A percentile compares a stretch with the other conserved stretches of the same genome.
Evolutionary conservation across 2,888 invertebrate genomes (phyloP).

Genomic region (Drosophila helvetica): DNA sequence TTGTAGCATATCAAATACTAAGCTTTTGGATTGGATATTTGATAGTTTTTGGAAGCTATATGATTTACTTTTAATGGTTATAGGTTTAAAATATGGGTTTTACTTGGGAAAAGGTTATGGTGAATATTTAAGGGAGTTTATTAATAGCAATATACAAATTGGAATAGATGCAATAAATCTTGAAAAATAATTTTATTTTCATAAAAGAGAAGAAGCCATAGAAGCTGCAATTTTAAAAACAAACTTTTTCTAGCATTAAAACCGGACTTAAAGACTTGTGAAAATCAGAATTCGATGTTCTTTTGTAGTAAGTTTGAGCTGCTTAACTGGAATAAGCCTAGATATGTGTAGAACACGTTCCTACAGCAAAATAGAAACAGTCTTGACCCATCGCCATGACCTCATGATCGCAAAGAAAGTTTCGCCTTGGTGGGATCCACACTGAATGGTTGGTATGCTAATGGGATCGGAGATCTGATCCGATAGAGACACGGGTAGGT

Average conservation of each 20-base stretch:
- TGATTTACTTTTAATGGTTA: too few species aligned
- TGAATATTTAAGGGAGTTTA: too few species aligned
- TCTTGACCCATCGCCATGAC: conserved; percentile 5
- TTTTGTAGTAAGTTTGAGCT: background rate
- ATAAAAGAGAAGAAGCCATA: too few species aligned
- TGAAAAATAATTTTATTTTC: too few species aligned
- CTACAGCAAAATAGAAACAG: background rate
- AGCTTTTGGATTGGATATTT: background rate
- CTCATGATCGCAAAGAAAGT: conserved; percentile 36
- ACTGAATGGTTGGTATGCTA: conserved; percentile 28
- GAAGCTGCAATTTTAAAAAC: too few species aligned
- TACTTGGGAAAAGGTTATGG: too few species aligned
- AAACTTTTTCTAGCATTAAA: background rate
- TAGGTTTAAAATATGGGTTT: too few species aligned
- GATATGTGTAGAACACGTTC: background rate
- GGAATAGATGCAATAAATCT: too few species aligned
- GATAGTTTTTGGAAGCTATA: background rate
- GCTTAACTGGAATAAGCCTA: background rate
- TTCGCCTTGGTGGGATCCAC: conserved; percentile 29
- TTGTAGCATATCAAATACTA: background rate
- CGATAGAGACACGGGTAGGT: conserved; percentile 22
- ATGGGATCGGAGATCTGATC: conserved; percentile 27
- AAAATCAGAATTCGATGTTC: background rate
- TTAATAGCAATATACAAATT: too few species aligned
- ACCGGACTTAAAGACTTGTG: background rate